phyloP scores from a whole-genome alignment of 1,140 invertebrate genomes.

The Anoplophora glabripennis region DNA sequence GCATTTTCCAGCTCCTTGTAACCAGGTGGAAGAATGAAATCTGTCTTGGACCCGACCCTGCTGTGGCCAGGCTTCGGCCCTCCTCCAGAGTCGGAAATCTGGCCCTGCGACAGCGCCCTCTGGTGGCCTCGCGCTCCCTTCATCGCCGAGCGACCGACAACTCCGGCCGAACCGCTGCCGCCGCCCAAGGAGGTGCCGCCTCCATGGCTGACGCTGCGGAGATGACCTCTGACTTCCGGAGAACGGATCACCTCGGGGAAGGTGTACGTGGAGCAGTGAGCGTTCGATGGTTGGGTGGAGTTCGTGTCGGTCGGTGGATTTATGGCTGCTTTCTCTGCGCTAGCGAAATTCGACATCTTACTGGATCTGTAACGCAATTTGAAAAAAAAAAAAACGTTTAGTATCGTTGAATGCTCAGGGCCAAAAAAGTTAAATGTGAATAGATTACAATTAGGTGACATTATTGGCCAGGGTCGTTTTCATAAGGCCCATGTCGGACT shows the following conservation, averaged over 20 bases:
- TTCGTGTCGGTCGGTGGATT: slow-evolving; percentile 5
- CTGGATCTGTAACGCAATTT: slow-evolving; percentile 9
- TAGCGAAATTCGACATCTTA: slow-evolving; percentile 37
- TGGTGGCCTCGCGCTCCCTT: slow-evolving; percentile 74
- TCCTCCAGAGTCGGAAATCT: slow-evolving; percentile 58
- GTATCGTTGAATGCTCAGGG: too few relatives aligned
- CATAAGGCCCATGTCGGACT: too few relatives aligned
- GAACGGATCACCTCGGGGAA: slow-evolving; percentile 40
- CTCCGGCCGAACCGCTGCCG: slow-evolving; percentile 47
- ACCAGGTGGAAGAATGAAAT: slow-evolving; percentile 80
- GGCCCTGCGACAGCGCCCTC: slow-evolving; percentile 80
- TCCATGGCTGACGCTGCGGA: slow-evolving; percentile 77
- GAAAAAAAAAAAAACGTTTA: too few relatives aligned
- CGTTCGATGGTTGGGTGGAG: not conserved
- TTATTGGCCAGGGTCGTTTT: too few relatives aligned
- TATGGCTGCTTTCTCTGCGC: slow-evolving; percentile 18
- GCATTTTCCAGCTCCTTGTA: slow-evolving; percentile 58
- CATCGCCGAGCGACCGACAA: slow-evolving; percentile 57
- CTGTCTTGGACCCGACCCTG: slow-evolving; percentile 78
- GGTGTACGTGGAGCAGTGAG: slow-evolving; percentile 44
- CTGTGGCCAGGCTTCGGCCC: slow-evolving; percentile 61
- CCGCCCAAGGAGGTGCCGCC: slow-evolving; percentile 58
- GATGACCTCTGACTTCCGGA: slow-evolving; percentile 57
- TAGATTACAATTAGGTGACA: too few relatives aligned
- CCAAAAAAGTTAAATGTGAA: too few relatives aligned